A percentile compares a stretch with the other conserved stretches of the same genome.
Evolutionary conservation across 2,113 vertebrate species (phyloP).

Genomic region (Anser cygnoides): DNA sequence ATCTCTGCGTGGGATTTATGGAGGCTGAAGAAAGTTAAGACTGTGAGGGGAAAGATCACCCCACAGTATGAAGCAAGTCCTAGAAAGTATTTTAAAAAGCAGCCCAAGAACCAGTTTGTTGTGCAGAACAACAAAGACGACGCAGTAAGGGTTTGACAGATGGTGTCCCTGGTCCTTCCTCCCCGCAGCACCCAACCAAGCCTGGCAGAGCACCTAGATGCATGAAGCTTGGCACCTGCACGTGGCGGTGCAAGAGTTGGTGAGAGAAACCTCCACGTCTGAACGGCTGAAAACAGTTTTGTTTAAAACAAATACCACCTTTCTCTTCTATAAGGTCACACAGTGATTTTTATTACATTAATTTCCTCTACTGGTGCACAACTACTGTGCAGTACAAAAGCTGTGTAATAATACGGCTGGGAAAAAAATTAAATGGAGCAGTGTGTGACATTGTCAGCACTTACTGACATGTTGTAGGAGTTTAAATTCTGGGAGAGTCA

Average conservation of each 20-base stretch:
- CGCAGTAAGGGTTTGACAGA: background rate
- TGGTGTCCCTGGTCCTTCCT: background rate
- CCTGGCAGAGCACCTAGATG: background rate
- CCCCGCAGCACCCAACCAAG: background rate
- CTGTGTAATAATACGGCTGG: background rate
- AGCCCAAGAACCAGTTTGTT: background rate
- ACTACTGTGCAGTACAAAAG: background rate
- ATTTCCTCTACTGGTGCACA: background rate
- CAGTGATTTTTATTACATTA: background rate
- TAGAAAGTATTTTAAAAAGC: background rate
- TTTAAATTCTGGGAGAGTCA: background rate
- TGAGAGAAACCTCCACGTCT: fast-evolving
- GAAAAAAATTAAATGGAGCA: background rate
- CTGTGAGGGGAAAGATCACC: background rate
- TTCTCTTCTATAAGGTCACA: background rate
- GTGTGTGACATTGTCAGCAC: background rate
- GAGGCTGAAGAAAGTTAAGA: background rate
- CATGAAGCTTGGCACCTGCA: background rate
- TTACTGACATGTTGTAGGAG: background rate
- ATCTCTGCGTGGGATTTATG: background rate
- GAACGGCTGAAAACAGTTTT: background rate
- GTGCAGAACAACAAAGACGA: background rate
- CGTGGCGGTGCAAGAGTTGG: fast-evolving
- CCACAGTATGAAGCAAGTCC: background rate
- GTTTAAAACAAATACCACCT: background rate